phyloP scores from a whole-genome alignment of 2,888 invertebrate species.

The Anticlea derivata region DNA sequence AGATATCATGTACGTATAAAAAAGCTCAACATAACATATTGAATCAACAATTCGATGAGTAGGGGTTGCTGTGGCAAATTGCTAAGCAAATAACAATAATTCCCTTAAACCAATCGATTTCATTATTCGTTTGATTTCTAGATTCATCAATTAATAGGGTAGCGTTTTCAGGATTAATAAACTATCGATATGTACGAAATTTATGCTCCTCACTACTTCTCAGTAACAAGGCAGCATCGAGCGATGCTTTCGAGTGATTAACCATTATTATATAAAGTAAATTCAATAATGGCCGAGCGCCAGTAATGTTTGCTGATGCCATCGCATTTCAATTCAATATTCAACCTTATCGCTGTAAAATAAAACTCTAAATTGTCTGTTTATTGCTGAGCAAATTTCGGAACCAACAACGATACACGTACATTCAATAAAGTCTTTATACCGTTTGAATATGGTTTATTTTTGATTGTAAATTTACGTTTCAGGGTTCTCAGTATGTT shows the following conservation, averaged over 20 bases:
- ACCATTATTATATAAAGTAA: slow-evolving; percentile 84
- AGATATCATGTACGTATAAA: no score
- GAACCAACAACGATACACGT: slow-evolving; percentile 21
- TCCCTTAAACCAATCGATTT: no score
- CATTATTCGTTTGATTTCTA: no score
- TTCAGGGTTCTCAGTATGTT: slow-evolving; percentile 37
- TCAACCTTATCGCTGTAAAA: slow-evolving; percentile 39
- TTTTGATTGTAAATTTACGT: slow-evolving; percentile 26
- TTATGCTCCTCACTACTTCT: slow-evolving; percentile 49
- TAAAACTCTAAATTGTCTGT: slow-evolving; percentile 45
- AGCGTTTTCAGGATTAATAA: no score
- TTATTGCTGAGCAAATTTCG: slow-evolving; percentile 40
- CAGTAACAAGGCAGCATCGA: slow-evolving; percentile 77
- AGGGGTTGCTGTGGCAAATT: no score
- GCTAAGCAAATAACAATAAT: no score
- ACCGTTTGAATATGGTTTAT: slow-evolving; percentile 18
- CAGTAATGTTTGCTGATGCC: slow-evolving; percentile 74
- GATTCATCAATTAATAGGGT: no score
- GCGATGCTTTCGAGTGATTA: slow-evolving; percentile 80
- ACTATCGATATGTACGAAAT: slow-evolving; percentile 32
- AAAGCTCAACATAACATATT: no score
- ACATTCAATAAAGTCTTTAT: slow-evolving; percentile 31
- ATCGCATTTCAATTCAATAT: slow-evolving; percentile 34
- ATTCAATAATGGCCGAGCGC: slow-evolving; percentile 80
- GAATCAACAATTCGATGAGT: no score